Evolutionary conservation across 2,113 vertebrate genomes (phyloP).

Genomic region (Rhegmatorhina hoffmannsi): DNA sequence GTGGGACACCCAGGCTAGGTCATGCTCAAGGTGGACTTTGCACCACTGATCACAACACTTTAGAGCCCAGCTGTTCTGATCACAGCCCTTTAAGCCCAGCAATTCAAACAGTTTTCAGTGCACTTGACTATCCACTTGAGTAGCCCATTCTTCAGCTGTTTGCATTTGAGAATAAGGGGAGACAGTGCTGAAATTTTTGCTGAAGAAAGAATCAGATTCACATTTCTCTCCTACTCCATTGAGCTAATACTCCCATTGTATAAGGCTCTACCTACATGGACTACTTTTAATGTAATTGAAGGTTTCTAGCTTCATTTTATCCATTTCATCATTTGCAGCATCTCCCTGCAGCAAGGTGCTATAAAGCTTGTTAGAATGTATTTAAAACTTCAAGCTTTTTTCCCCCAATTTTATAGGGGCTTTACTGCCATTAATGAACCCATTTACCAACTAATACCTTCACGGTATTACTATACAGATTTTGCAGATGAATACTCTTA

Average conservation of each 20-base stretch:
- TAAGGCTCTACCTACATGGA: neutral
- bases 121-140: neutral
- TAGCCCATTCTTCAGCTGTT: neutral
- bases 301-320: neutral
- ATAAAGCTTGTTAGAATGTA: neutral
- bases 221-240: neutral
- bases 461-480: neutral
- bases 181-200: neutral
- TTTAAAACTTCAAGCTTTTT: neutral
- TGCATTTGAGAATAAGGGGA: neutral
- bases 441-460: neutral
- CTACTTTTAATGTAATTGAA: neutral
- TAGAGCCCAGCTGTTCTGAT: neutral
- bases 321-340: neutral
- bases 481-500: neutral
- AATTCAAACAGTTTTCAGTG: neutral
- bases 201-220: neutral
- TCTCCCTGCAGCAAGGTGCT: neutral
- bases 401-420: neutral
- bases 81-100: neutral
- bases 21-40: neutral
- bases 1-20: neutral
- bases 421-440: neutral
- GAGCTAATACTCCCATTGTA: neutral
- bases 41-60: neutral